Conservation (phyloP, 2,797 vertebrate genomes). For the Halcyon smyrnensis region DNA sequence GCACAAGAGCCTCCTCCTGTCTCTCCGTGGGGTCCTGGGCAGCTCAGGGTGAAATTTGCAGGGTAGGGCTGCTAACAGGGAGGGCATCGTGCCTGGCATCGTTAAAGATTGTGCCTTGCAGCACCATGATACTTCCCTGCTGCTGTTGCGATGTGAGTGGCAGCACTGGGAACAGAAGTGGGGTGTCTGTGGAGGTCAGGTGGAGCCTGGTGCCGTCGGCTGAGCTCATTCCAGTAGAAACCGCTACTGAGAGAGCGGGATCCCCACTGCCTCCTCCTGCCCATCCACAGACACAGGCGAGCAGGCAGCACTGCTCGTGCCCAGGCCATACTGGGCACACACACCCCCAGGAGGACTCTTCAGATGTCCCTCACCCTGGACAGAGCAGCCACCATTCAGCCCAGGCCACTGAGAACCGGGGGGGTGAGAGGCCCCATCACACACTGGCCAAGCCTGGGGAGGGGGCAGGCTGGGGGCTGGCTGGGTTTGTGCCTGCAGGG, state of each 20-base stretch:
- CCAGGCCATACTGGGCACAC: not conserved
- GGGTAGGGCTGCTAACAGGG: not conserved
- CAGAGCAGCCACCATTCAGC: not conserved
- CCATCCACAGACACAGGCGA: not conserved
- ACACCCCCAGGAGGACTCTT: not conserved
- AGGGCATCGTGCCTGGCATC: not conserved
- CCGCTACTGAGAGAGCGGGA: not conserved
- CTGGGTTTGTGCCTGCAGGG: not conserved
- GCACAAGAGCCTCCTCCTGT: conserved; percentile 13
- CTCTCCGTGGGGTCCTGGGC: not conserved
- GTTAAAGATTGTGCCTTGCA: not conserved
- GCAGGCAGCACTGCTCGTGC: not conserved
- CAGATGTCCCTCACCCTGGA: not conserved
- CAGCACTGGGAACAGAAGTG: not conserved
- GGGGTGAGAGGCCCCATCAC: not conserved
- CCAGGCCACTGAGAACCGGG: not conserved
- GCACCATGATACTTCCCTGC: not conserved
- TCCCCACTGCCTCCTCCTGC: not conserved
- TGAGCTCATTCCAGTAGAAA: not conserved
- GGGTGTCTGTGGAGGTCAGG: not conserved
- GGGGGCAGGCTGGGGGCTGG: not conserved
- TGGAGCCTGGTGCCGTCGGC: not conserved
- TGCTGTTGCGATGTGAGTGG: not conserved
- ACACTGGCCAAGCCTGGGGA: not conserved
- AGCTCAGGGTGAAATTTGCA: not conserved